Evolutionary conservation across 1,140 invertebrate genomes (phyloP).

Genomic region (Gonatopus flavifemur): DNA sequence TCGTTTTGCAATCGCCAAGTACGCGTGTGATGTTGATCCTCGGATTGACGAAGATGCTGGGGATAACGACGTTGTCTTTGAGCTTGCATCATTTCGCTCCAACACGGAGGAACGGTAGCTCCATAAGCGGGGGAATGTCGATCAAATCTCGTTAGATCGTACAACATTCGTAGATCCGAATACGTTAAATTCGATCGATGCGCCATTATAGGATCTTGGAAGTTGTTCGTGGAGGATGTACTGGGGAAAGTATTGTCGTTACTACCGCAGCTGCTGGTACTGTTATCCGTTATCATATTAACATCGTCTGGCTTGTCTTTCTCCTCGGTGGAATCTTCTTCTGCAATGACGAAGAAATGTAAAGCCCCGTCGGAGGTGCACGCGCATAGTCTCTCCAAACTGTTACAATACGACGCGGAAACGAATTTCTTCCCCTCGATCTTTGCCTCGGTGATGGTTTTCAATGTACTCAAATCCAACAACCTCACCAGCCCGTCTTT

Average conservation of each 20-base stretch:
- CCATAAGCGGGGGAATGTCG: slow-evolving; percentile 68
- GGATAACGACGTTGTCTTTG: slow-evolving; percentile 83
- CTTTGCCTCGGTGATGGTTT: slow-evolving; percentile 64
- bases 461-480: slow-evolving; percentile 67
- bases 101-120: slow-evolving; percentile 88
- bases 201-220: slow-evolving; percentile 58
- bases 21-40: slow-evolving; percentile 77
- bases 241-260: slow-evolving; percentile 41
- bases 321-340: slow-evolving; percentile 70
- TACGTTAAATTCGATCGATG: slow-evolving; percentile 60
- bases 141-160: slow-evolving; percentile 69
- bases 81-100: slow-evolving; percentile 88
- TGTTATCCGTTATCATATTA: slow-evolving; percentile 48
- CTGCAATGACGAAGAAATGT: slow-evolving; percentile 78
- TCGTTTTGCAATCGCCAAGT: slow-evolving; percentile 87
- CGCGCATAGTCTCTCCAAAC: slow-evolving; percentile 81
- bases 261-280: slow-evolving; percentile 27
- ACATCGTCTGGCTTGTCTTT: slow-evolving; percentile 69
- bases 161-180: slow-evolving; percentile 61
- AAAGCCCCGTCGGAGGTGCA: slow-evolving; percentile 77
- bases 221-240: slow-evolving; percentile 44
- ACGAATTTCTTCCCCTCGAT: slow-evolving; percentile 71
- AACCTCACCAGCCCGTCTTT: slow-evolving; percentile 71
- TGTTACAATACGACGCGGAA: slow-evolving; percentile 75
- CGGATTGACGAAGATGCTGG: slow-evolving; percentile 73